phyloP scores from a whole-genome alignment of 2,797 vertebrate species.

The Ciconia nigra region DNA sequence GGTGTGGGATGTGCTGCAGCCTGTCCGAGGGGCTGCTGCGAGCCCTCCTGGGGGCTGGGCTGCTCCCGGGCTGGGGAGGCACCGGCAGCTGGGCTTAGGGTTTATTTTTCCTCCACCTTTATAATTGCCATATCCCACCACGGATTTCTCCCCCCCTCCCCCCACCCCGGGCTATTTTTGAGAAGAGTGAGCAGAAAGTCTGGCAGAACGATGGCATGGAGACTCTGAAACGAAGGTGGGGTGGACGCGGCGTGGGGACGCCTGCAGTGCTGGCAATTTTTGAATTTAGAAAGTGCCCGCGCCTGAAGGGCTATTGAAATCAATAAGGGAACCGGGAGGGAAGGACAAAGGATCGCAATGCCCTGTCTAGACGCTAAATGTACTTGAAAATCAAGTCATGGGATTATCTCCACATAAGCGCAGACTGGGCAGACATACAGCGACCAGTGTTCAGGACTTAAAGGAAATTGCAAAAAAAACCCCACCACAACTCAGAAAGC shows the following conservation, averaged over 20 bases:
- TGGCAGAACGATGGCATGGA: rapidly evolving
- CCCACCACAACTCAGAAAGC: background rate
- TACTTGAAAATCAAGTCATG: slow-evolving; percentile 31
- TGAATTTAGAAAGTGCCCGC: background rate
- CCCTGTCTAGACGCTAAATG: background rate
- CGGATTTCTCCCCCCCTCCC: rapidly evolving
- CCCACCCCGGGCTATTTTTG: background rate
- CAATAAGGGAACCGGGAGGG: background rate
- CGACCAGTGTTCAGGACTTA: background rate
- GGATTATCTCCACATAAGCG: background rate
- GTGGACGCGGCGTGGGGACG: rapidly evolving
- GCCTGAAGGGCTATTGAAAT: background rate
- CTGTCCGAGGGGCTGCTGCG: rapidly evolving
- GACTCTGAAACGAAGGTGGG: rapidly evolving
- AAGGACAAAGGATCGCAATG: background rate
- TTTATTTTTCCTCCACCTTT: background rate
- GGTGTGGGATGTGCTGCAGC: background rate
- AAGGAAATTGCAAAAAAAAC: background rate
- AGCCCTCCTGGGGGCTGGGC: background rate
- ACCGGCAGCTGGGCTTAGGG: background rate
- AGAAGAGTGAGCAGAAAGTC: background rate
- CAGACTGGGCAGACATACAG: background rate
- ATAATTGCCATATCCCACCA: background rate
- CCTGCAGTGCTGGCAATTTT: rapidly evolving
- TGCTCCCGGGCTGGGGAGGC: background rate